These are phyloP conservation scores for Microcebus lehilahytsara DNA, from an alignment of 2,113 vertebrate species.

Conservation along the genomic window DNA sequence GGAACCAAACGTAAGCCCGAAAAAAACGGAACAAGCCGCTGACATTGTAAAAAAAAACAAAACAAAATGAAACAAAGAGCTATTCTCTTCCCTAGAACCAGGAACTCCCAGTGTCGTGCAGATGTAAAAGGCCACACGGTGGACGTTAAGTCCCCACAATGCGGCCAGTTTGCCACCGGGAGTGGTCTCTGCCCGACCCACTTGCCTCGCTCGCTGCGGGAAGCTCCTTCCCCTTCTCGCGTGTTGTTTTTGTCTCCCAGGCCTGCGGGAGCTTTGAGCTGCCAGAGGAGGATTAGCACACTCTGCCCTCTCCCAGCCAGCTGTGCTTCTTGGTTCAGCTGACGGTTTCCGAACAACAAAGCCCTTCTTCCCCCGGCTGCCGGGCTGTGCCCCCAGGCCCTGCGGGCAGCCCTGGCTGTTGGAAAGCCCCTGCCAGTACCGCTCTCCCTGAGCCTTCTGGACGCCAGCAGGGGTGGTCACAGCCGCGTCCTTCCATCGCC, in stretches of 20 bases:
- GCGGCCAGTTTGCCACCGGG: not conserved
- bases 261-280: not conserved
- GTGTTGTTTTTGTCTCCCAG: not conserved
- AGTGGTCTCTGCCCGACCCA: accelerated
- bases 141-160: not conserved
- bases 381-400: not conserved
- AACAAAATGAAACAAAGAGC: not conserved
- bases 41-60: not conserved
- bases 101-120: not conserved
- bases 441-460: too few species aligned
- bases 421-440: not conserved
- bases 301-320: not conserved
- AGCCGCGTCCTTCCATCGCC: not conserved
- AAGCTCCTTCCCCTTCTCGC: not conserved
- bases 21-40: not conserved
- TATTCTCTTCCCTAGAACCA: slow-evolving; percentile 33
- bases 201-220: not conserved
- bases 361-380: not conserved
- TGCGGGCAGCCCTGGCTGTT: not conserved
- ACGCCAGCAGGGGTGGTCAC: not conserved
- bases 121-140: not conserved
- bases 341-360: not conserved
- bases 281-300: not conserved
- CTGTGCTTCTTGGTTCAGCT: not conserved
- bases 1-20: not conserved